Percentiles rank a stretch among this genome's conserved stretches.
These are phyloP conservation scores for Montipora foliosa DNA, from an alignment of 64 coral and sea anemone genomes.

Conservation along the genomic window DNA sequence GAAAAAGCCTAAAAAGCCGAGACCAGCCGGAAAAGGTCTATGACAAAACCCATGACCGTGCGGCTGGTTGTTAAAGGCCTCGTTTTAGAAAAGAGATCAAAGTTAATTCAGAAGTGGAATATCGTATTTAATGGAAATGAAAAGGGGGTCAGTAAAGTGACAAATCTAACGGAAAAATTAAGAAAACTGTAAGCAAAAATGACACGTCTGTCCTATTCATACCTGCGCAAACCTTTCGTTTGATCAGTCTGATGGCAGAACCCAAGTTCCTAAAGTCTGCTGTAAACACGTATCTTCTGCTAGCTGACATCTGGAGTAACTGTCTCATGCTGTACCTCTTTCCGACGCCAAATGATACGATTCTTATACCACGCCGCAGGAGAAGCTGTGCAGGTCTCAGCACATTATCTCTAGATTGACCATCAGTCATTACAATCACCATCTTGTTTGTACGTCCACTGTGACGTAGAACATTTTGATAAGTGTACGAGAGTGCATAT, in stretches of 20 bases:
- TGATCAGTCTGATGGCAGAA: conserved; percentile 61
- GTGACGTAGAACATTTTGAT: conserved; percentile 12
- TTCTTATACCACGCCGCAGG: conserved; percentile 40
- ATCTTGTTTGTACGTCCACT: conserved; percentile 60
- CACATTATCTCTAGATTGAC: conserved; percentile 61
- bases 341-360: conserved; percentile 65
- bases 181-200: no score
- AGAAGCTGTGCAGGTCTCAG: conserved; percentile 9
- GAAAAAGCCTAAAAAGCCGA: no score
- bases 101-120: no score
- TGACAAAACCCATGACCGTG: no score
- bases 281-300: conserved; percentile 68
- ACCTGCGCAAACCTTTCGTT: conserved; percentile 67
- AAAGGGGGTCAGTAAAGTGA: no score
- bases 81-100: no score
- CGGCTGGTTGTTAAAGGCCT: no score
- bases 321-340: conserved; percentile 64
- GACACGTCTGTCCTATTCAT: not conserved
- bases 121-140: no score
- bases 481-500: conserved; percentile 58
- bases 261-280: conserved; percentile 60
- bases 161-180: not conserved
- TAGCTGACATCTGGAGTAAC: conserved; percentile 67
- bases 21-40: no score
- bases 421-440: conserved; percentile 84